These are phyloP conservation scores for Alloscopus bannaensis DNA, from an alignment of 2,888 invertebrate species.

Conservation along the genomic window DNA sequence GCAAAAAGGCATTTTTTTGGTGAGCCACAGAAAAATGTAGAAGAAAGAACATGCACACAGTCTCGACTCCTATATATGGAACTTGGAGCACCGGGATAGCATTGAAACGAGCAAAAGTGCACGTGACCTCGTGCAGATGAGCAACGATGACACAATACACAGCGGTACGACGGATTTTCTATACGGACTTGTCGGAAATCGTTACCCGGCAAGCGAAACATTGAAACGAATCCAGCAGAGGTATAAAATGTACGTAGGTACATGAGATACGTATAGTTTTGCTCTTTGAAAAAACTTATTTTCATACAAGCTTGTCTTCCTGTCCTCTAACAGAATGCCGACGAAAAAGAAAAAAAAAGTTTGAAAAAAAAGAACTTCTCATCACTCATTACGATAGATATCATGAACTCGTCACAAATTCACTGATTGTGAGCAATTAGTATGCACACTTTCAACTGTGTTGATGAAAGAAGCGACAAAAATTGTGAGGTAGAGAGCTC, in stretches of 20 bases:
- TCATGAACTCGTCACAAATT: background rate
- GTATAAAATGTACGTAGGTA: too few species aligned
- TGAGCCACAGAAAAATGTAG: constrained; percentile 16
- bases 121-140: constrained; percentile 60
- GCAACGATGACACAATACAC: constrained; percentile 28
- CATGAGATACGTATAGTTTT: too few species aligned
- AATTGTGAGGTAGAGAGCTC: too few species aligned
- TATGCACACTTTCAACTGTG: constrained; percentile 6
- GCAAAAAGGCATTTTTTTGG: constrained; percentile 11
- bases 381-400: too few species aligned
- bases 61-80: too few species aligned
- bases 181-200: constrained; percentile 19
- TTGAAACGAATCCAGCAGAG: too few species aligned
- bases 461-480: too few species aligned
- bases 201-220: constrained; percentile 1
- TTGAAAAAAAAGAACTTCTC: constrained; percentile 8
- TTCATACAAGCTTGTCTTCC: too few species aligned
- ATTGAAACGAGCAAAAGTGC: constrained; percentile 56
- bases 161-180: constrained; percentile 14
- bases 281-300: too few species aligned
- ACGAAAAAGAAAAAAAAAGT: background rate
- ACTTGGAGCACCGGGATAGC: too few species aligned
- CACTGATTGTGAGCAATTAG: constrained; percentile 20
- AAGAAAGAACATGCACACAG: constrained; percentile 1
- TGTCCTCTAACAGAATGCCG: too few species aligned